These are phyloP conservation scores for Hyphantria cunea DNA, from an alignment of 1,140 invertebrate species.

Conservation along the genomic window DNA sequence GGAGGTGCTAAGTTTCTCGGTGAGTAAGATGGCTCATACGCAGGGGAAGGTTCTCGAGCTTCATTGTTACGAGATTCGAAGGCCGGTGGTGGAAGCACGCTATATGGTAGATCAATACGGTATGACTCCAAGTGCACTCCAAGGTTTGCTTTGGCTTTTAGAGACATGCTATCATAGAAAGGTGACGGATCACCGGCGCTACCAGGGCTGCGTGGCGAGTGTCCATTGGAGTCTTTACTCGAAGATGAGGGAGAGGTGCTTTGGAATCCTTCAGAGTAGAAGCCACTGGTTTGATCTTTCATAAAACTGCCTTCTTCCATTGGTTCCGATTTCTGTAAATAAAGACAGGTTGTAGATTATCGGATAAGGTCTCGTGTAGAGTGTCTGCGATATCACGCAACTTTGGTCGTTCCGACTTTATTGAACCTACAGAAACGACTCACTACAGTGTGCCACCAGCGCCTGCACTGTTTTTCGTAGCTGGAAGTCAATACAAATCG, in stretches of 20 bases:
- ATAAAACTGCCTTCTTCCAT: slow-evolving; percentile 70
- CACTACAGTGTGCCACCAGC: no score
- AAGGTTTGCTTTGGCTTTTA: slow-evolving; percentile 71
- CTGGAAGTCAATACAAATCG: no score
- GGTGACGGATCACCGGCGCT: slow-evolving; percentile 73
- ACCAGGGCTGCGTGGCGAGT: slow-evolving; percentile 71
- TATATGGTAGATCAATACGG: slow-evolving; percentile 62
- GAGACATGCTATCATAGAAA: slow-evolving; percentile 74
- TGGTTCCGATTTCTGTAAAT: slow-evolving; percentile 73
- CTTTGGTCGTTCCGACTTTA: no score
- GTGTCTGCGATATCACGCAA: no score
- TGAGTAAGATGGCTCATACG: slow-evolving; percentile 72
- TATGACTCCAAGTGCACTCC: slow-evolving; percentile 66
- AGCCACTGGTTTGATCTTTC: slow-evolving; percentile 73
- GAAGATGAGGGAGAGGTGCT: slow-evolving; percentile 78
- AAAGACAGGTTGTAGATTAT: slow-evolving; percentile 18
- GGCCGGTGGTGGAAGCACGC: slow-evolving; percentile 69
- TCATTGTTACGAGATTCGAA: slow-evolving; percentile 61
- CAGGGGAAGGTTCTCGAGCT: slow-evolving; percentile 69
- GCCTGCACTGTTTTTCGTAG: no score
- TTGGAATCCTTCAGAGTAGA: slow-evolving; percentile 79
- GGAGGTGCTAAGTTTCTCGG: slow-evolving; percentile 70
- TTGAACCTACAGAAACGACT: no score
- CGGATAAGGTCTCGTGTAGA: not conserved
- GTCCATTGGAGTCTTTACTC: slow-evolving; percentile 75